A percentile compares a stretch with the other conserved stretches of the same genome.
Evolutionary conservation across 1,140 invertebrate genomes (phyloP).

Genomic region (Drosophila azteca): DNA sequence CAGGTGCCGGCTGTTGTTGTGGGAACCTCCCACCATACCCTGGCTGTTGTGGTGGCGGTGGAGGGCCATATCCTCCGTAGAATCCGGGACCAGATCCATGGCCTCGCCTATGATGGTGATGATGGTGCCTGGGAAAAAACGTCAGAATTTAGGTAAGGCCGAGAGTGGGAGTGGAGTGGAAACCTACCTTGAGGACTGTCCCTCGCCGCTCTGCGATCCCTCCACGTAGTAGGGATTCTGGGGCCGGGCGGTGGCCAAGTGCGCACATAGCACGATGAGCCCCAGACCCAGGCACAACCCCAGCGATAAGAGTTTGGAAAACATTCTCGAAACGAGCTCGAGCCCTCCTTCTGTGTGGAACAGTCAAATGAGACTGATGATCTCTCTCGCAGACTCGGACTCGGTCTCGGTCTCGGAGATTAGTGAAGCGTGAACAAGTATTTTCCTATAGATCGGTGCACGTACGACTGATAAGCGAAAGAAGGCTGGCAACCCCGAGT

Average conservation of each 20-base stretch:
- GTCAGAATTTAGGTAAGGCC: too few relatives aligned
- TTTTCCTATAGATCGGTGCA: neutral
- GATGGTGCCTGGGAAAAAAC: constrained; percentile 15
- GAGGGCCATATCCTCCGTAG: neutral
- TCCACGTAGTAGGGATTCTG: constrained; percentile 42
- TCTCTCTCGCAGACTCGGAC: neutral
- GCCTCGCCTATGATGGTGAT: constrained; percentile 5
- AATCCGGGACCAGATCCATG: constrained; percentile 7
- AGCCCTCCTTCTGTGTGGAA: constrained; percentile 14
- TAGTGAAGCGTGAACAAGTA: neutral
- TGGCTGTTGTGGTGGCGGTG: neutral
- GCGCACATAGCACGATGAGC: constrained; percentile 53
- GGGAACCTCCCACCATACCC: neutral
- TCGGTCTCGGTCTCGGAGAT: neutral
- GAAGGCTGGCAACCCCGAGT: constrained; percentile 1
- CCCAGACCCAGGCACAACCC: constrained; percentile 23
- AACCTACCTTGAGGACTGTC: neutral
- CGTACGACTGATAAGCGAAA: constrained; percentile 16
- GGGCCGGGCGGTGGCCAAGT: constrained; percentile 26
- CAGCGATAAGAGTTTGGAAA: constrained; percentile 48
- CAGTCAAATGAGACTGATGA: constrained; percentile 46
- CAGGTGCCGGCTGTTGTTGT: neutral
- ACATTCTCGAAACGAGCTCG: constrained; percentile 27
- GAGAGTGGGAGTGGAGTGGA: too few relatives aligned
- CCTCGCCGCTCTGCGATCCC: neutral